Evolutionary conservation across 2,113 vertebrate species (phyloP).

Genomic region (Rana temporaria): DNA sequence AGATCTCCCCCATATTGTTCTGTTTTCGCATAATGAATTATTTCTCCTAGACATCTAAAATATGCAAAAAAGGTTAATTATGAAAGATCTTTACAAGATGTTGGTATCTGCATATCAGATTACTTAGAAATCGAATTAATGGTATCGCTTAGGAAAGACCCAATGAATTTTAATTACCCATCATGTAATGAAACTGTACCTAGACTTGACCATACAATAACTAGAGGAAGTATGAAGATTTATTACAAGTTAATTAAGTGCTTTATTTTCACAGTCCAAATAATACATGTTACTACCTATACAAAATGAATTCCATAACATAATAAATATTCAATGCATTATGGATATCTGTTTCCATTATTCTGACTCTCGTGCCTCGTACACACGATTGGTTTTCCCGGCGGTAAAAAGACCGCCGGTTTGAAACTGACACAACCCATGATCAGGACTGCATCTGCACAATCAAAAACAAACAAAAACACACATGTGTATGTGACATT

Average conservation of each 20-base stretch:
- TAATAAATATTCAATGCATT: no score
- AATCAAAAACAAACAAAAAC: no score
- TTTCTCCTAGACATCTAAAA: background rate
- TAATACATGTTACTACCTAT: no score
- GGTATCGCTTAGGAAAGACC: background rate
- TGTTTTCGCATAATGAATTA: background rate
- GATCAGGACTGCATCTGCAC: no score
- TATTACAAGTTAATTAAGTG: background rate
- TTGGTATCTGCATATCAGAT: background rate
- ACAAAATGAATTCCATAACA: no score
- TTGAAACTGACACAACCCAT: no score
- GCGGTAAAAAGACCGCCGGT: no score
- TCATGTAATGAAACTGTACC: background rate
- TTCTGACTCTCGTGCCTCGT: no score
- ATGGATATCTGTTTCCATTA: no score
- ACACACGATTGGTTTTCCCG: no score
- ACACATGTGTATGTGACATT: no score
- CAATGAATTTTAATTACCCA: background rate
- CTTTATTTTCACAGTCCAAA: no score
- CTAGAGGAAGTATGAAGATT: background rate
- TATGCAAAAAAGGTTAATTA: constrained; percentile 25
- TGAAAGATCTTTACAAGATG: background rate
- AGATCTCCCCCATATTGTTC: background rate
- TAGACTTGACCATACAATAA: background rate
- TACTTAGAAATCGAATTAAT: constrained; percentile 5